phyloP scores from a whole-genome alignment of 1,140 invertebrate species.

The Akabosia matsudoensis region DNA sequence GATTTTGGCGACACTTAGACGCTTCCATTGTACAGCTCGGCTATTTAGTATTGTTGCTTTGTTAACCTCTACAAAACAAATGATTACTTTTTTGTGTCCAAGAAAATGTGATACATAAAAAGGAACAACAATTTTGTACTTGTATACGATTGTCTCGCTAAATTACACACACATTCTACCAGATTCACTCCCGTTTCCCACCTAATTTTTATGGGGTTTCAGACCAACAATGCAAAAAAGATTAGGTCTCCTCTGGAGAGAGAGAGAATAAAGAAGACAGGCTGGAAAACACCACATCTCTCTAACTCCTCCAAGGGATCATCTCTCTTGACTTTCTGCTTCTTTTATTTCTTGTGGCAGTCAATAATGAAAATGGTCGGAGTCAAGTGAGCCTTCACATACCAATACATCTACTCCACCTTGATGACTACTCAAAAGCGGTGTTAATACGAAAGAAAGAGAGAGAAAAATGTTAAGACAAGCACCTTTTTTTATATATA shows the following conservation, averaged over 20 bases:
- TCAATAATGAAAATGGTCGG: neutral
- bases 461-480: neutral
- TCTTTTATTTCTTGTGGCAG: neutral
- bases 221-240: neutral
- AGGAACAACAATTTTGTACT: neutral
- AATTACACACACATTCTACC: neutral
- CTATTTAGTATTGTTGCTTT: neutral
- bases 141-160: neutral
- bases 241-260: neutral
- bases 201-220: neutral
- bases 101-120: no score
- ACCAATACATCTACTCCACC: neutral
- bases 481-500: neutral
- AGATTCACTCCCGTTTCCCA: neutral
- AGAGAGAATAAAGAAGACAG: neutral
- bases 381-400: neutral
- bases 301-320: neutral
- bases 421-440: neutral
- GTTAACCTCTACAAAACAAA: neutral
- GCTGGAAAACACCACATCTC: neutral
- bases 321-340: neutral
- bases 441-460: slow-evolving; percentile 1
- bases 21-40: neutral
- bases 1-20: neutral
- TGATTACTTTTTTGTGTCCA: neutral